These are phyloP conservation scores for Andrena haemorrhoa DNA, from an alignment of 2,888 invertebrate genomes.

Conservation along the genomic window DNA sequence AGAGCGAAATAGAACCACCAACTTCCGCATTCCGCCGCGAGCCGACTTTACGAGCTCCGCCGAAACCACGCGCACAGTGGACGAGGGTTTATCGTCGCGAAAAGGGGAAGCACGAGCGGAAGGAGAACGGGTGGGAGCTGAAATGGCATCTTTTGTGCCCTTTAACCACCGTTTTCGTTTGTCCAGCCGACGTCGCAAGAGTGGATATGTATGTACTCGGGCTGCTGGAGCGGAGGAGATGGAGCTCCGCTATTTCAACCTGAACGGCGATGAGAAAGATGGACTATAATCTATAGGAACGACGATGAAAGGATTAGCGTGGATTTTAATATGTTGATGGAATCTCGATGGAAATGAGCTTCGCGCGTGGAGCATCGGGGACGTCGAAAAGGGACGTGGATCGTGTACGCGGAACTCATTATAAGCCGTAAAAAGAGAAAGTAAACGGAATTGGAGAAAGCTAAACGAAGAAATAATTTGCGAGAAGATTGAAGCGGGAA, in stretches of 20 bases:
- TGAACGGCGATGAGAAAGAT: no score
- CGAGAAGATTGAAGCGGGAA: background rate
- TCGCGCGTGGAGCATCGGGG: background rate
- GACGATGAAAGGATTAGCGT: no score
- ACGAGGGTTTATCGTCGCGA: constrained; percentile 4
- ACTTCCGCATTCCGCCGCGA: constrained; percentile 75
- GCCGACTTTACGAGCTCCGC: constrained; percentile 46
- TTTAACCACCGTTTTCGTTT: no score
- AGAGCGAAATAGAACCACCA: constrained; percentile 75
- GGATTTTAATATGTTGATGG: no score
- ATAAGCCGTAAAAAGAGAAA: constrained; percentile 46
- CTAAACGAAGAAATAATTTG: constrained; percentile 41
- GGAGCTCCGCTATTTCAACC: no score
- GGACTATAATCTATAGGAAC: no score
- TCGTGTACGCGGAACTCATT: constrained; percentile 7
- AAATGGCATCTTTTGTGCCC: no score
- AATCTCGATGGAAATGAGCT: background rate
- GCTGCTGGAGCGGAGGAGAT: no score
- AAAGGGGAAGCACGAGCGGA: background rate
- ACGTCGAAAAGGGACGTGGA: background rate
- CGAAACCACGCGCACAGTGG: constrained; percentile 47
- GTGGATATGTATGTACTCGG: no score
- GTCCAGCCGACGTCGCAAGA: no score
- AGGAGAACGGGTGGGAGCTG: background rate
- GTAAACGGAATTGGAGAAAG: constrained; percentile 48